These are phyloP conservation scores for Cyphomyrmex costatus DNA, from an alignment of 1,140 invertebrate genomes.

Conservation along the genomic window DNA sequence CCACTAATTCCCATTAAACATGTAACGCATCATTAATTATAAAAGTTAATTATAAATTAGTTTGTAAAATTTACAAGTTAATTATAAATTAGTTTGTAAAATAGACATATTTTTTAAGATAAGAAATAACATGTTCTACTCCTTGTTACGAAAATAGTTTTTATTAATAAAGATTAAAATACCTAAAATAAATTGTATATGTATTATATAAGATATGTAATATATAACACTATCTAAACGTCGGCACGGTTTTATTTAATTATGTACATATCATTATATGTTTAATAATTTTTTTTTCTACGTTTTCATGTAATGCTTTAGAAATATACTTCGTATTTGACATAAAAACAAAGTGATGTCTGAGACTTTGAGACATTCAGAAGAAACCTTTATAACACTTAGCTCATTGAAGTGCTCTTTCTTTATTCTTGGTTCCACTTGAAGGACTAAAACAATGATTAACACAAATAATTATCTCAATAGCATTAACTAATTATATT, in stretches of 20 bases:
- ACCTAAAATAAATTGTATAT: constrained; percentile 58
- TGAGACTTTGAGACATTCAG: constrained; percentile 62
- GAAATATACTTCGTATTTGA: constrained; percentile 76
- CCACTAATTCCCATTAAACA: no score
- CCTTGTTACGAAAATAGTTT: no score
- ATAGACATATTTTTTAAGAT: no score
- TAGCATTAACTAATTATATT: constrained; percentile 7
- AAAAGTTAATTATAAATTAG: no score
- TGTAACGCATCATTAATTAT: no score
- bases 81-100: no score
- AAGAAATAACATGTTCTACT: no score
- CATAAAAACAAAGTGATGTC: constrained; percentile 77
- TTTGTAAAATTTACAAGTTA: no score
- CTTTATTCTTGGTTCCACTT: constrained; percentile 77
- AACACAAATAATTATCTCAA: background rate
- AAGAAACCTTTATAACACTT: constrained; percentile 64
- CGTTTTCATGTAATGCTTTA: constrained; percentile 72
- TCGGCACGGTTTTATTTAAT: constrained; percentile 71
- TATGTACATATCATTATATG: constrained; percentile 11
- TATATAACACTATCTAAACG: constrained; percentile 47
- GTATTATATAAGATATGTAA: constrained; percentile 49
- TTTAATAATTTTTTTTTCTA: background rate
- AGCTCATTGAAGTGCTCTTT: constrained; percentile 73
- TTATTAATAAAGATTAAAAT: constrained; percentile 82
- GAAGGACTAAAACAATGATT: constrained; percentile 77